Evolutionary conservation across 2,888 invertebrate species (phyloP).

Genomic region (Seira ritae): DNA sequence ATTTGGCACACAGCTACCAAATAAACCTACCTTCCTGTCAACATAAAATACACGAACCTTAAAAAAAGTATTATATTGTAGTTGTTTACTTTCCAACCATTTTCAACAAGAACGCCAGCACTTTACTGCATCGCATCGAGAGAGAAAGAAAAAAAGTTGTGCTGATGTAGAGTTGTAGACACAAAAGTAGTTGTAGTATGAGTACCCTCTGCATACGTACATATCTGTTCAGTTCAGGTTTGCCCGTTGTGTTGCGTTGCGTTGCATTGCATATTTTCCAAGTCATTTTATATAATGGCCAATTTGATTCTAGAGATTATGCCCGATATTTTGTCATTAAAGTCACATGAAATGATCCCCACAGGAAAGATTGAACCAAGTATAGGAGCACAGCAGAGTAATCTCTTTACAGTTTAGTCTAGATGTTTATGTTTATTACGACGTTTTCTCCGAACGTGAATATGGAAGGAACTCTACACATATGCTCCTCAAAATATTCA

Average conservation of each 20-base stretch:
- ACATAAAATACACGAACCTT: neutral
- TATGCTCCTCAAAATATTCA: constrained; percentile 19
- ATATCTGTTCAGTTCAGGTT: constrained; percentile 18
- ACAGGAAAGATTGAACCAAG: constrained; percentile 65
- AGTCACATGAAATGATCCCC: constrained; percentile 70
- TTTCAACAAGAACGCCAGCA: neutral
- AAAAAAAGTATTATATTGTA: neutral
- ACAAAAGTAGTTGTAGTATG: neutral
- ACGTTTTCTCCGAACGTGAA: constrained; percentile 13
- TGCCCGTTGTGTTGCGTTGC: no score
- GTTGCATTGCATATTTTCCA: constrained; percentile 29
- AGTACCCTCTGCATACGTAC: neutral
- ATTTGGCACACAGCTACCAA: neutral
- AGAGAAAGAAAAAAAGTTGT: no score
- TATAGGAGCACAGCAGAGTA: constrained; percentile 54
- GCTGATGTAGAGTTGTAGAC: no score
- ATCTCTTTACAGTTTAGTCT: constrained; percentile 63
- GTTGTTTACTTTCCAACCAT: neutral
- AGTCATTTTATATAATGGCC: constrained; percentile 66
- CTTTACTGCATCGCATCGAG: constrained; percentile 3
- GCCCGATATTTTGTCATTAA: constrained; percentile 70
- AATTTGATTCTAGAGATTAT: constrained; percentile 68
- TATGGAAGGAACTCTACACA: constrained; percentile 6
- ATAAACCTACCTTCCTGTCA: constrained; percentile 8
- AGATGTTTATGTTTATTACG: constrained; percentile 22